phyloP scores from a whole-genome alignment of 2,888 invertebrate genomes.

The Cheiracanthium punctorium region DNA sequence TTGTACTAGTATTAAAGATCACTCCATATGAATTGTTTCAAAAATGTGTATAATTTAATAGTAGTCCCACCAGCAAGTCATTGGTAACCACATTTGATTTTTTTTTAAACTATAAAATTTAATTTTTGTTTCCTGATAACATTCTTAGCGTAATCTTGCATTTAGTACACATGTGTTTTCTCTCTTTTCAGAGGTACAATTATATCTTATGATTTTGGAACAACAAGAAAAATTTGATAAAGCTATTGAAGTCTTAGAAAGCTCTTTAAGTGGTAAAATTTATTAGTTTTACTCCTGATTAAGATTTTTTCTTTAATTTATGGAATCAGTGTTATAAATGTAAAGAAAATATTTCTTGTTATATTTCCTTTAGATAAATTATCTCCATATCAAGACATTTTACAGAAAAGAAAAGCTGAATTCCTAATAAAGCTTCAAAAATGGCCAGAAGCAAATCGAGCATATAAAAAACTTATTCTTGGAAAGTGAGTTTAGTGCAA shows the following conservation, averaged over 20 bases:
- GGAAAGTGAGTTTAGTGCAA: slow-evolving; percentile 83
- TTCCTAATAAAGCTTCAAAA: slow-evolving; percentile 84
- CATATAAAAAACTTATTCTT: slow-evolving; percentile 84
- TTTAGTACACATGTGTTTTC: too few relatives aligned
- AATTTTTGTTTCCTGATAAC: too few relatives aligned
- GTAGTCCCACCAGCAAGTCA: too few relatives aligned
- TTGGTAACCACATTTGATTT: too few relatives aligned
- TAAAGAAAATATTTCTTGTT: neutral
- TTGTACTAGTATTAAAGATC: too few relatives aligned
- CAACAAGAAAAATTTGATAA: slow-evolving; percentile 85
- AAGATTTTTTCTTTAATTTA: neutral
- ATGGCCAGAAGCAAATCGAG: slow-evolving; percentile 85
- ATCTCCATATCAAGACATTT: slow-evolving; percentile 81
- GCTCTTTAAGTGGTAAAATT: slow-evolving; percentile 82
- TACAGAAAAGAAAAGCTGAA: slow-evolving; percentile 83
- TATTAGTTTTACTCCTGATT: too few relatives aligned
- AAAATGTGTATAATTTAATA: too few relatives aligned
- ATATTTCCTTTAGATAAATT: slow-evolving; percentile 75
- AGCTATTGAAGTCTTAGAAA: slow-evolving; percentile 87
- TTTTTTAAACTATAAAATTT: too few relatives aligned
- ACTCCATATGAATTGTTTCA: too few relatives aligned
- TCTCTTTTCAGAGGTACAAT: slow-evolving; percentile 83
- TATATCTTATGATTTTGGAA: slow-evolving; percentile 91
- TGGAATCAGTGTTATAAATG: too few relatives aligned
- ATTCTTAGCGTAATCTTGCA: too few relatives aligned